Evolutionary conservation across 1,140 invertebrate species (phyloP).

Genomic region (Pogonognathellus flavescens): DNA sequence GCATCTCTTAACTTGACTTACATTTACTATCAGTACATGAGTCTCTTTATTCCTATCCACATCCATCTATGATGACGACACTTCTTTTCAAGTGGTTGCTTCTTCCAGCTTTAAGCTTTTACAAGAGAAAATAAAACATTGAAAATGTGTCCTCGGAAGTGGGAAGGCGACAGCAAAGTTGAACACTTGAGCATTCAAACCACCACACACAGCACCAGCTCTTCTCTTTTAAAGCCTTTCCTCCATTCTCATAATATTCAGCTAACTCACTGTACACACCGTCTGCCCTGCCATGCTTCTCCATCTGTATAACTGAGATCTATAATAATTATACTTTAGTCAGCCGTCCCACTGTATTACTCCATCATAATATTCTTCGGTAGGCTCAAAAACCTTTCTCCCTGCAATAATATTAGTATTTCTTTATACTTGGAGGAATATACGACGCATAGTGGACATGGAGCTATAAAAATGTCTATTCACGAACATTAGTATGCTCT

Average conservation of each 20-base stretch:
- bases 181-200: conserved; percentile 37
- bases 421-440: too few species aligned
- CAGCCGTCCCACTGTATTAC: too few species aligned
- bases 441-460: too few species aligned
- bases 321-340: not conserved
- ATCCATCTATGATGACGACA: conserved; percentile 44
- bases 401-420: too few species aligned
- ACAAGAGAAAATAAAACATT: conserved; percentile 54
- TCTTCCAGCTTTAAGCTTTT: conserved; percentile 29
- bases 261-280: not conserved
- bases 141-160: conserved; percentile 49
- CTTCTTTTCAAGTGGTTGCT: conserved; percentile 35
- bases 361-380: too few species aligned
- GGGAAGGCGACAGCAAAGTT: conserved; percentile 18
- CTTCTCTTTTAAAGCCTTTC: conserved; percentile 32
- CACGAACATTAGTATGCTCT: too few species aligned
- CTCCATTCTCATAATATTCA: not conserved
- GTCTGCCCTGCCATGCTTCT: too few species aligned
- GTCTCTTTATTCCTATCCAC: conserved; percentile 46
- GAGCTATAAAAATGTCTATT: too few species aligned
- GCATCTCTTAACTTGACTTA: conserved; percentile 27
- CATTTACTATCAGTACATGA: conserved; percentile 26
- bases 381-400: too few species aligned
- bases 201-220: not conserved
- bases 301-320: not conserved